A percentile compares a stretch with the other conserved stretches of the same genome.
Evolutionary conservation across 2,888 invertebrate species (phyloP).

Genomic region (Ellobium chinense): DNA sequence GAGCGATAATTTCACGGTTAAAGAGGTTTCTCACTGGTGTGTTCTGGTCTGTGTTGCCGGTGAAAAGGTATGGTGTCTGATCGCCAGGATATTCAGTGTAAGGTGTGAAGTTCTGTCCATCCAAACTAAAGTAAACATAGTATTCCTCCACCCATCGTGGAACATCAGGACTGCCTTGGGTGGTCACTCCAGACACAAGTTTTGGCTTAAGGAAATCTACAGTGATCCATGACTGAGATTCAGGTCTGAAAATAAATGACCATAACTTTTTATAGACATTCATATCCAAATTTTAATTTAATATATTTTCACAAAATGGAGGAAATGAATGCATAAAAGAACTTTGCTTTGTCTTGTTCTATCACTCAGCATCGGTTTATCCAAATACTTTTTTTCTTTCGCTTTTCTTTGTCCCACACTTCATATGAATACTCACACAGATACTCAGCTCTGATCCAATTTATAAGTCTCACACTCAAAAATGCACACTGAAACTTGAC

Average conservation of each 20-base stretch:
- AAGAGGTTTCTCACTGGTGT: constrained; percentile 62
- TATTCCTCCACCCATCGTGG: constrained; percentile 62
- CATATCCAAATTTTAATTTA: background rate
- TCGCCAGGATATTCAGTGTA: constrained; percentile 60
- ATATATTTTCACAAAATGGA: background rate
- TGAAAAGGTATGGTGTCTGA: constrained; percentile 56
- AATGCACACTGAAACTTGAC: too few species aligned
- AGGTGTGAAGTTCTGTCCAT: constrained; percentile 62
- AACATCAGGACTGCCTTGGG: constrained; percentile 62
- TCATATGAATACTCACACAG: too few species aligned
- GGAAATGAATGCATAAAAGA: background rate
- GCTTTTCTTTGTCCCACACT: too few species aligned
- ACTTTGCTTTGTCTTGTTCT: too few species aligned
- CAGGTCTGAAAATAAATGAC: background rate
- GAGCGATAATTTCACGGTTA: constrained; percentile 66
- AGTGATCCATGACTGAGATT: constrained; percentile 58
- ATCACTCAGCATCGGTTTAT: background rate
- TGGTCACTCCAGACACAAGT: constrained; percentile 64
- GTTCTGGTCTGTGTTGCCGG: constrained; percentile 56
- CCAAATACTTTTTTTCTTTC: too few species aligned
- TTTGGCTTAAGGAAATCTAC: constrained; percentile 63
- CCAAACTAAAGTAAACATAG: constrained; percentile 59
- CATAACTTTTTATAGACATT: background rate
- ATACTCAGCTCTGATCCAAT: too few species aligned
- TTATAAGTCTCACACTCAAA: too few species aligned